A percentile compares a stretch with the other conserved stretches of the same genome.
Evolutionary conservation across 2,888 invertebrate genomes (phyloP).

Genomic region (Volucella inflata): DNA sequence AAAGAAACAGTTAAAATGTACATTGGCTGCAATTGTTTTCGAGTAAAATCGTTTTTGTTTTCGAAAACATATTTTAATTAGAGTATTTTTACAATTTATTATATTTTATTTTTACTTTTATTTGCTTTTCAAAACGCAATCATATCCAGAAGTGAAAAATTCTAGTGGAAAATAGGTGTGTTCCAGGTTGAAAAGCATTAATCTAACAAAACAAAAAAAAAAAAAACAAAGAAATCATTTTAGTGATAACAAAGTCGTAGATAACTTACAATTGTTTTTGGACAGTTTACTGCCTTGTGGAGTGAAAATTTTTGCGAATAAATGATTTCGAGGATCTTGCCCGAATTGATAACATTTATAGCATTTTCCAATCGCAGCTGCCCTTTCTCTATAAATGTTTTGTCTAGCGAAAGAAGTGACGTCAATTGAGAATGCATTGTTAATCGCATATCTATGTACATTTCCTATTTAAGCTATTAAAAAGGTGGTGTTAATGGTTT

Average conservation of each 20-base stretch:
- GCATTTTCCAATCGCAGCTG: constrained; percentile 1
- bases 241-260: constrained; percentile 41
- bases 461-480: constrained; percentile 13
- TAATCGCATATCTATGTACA: not conserved
- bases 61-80: constrained; percentile 1
- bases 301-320: not conserved
- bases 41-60: constrained; percentile 52
- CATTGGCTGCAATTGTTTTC: constrained; percentile 48
- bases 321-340: not conserved
- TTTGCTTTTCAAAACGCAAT: constrained; percentile 9
- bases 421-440: constrained; percentile 60
- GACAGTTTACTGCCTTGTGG: not conserved
- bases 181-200: constrained; percentile 21
- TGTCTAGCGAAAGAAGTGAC: constrained; percentile 55
- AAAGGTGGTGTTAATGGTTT: constrained; percentile 32
- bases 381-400: constrained; percentile 34
- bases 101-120: not conserved
- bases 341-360: not conserved
- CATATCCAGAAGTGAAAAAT: constrained; percentile 1
- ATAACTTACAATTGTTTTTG: constrained; percentile 3
- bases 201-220: constrained; percentile 9
- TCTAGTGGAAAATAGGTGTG: constrained; percentile 58
- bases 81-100: not conserved
- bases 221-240: too few species aligned
- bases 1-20: constrained; percentile 62